phyloP scores from a whole-genome alignment of 2,797 vertebrate genomes.

The Mormyrops attenuatus region DNA sequence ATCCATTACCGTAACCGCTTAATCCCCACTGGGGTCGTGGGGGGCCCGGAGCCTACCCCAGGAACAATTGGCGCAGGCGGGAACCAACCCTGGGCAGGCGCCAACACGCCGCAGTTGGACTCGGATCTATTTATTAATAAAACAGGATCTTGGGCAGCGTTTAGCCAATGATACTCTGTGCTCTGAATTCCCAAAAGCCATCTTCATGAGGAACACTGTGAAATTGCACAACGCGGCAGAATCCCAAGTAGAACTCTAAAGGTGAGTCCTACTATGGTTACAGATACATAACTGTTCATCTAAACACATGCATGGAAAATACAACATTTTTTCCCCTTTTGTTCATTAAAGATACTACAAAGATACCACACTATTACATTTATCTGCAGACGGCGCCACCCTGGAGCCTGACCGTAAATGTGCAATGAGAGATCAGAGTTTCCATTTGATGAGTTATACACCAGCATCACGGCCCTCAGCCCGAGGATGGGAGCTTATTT shows the following conservation, averaged over 20 bases:
- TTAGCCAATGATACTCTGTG: not conserved
- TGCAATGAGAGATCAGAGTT: slow-evolving; percentile 26
- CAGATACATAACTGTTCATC: not conserved
- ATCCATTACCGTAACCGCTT: no score
- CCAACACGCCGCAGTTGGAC: no score
- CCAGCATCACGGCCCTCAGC: slow-evolving; percentile 12
- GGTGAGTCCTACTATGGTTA: not conserved
- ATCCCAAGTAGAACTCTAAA: not conserved
- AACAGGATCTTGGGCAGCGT: not conserved
- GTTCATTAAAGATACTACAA: not conserved
- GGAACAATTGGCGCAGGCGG: no score
- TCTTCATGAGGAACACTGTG: not conserved
- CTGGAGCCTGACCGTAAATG: slow-evolving; percentile 1
- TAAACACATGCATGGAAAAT: not conserved
- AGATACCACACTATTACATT: not conserved
- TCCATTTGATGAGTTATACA: slow-evolving; percentile 31
- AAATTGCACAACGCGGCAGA: not conserved
- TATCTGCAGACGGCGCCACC: not conserved
- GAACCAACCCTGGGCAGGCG: no score
- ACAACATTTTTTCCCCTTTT: not conserved
- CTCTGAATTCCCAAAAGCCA: not conserved
- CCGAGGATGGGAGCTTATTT: slow-evolving; percentile 24
- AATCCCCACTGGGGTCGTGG: no score
- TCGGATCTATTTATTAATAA: not conserved
- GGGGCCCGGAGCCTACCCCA: no score